Conservation (phyloP, 2,797 vertebrate genomes). For the Microchirus variegatus region DNA sequence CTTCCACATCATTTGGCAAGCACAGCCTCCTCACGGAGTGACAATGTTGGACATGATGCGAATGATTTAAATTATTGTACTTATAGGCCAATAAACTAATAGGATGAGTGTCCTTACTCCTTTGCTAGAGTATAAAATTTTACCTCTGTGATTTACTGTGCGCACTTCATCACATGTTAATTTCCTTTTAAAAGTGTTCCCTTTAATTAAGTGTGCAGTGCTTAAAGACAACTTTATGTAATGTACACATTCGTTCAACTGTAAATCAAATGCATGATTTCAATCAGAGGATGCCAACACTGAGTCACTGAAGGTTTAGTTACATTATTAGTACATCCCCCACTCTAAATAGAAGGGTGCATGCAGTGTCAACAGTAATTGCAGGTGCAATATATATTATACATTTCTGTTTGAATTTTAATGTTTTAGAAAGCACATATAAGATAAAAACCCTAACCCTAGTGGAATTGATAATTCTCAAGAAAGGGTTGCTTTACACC, state of each 20-base stretch:
- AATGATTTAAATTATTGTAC: slow-evolving; percentile 53
- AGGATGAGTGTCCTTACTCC: slow-evolving; percentile 40
- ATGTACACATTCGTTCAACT: slow-evolving; percentile 12
- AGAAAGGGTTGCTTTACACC: too few relatives aligned
- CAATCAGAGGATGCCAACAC: slow-evolving; percentile 14
- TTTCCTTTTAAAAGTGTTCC: slow-evolving; percentile 33
- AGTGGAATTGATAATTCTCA: too few relatives aligned
- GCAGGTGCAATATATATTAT: too few relatives aligned
- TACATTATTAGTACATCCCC: not conserved
- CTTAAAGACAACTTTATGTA: slow-evolving; percentile 36
- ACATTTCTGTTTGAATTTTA: too few relatives aligned
- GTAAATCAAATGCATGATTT: slow-evolving; percentile 30
- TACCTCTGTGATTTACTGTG: slow-evolving; percentile 50
- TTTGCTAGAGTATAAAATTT: slow-evolving; percentile 37
- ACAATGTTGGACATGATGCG: slow-evolving; percentile 44
- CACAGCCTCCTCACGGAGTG: slow-evolving; percentile 27
- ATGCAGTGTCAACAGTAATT: too few relatives aligned
- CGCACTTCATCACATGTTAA: slow-evolving; percentile 40
- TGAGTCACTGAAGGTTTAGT: slow-evolving; percentile 12
- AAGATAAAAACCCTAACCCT: too few relatives aligned
- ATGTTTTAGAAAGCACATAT: too few relatives aligned
- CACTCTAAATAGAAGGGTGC: too few relatives aligned
- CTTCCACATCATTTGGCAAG: slow-evolving; percentile 48
- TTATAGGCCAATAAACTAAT: slow-evolving; percentile 54
- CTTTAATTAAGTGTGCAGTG: slow-evolving; percentile 41